Evolutionary conservation across 2,113 vertebrate species (phyloP).

Genomic region (Rhabdomys dilectus): DNA sequence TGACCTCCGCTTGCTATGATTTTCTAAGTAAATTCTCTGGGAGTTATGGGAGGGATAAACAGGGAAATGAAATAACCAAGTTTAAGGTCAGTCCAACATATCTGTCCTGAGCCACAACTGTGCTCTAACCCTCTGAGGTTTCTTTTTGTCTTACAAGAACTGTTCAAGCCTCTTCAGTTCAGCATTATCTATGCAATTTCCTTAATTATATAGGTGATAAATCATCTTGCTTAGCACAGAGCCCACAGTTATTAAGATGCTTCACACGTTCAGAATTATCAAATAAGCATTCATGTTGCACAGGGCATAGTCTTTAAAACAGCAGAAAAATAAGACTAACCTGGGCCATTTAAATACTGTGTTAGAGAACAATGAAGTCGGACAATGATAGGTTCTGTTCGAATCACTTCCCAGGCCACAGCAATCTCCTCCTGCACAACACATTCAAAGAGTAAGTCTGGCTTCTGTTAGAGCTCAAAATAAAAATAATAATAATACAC

Average conservation of each 20-base stretch:
- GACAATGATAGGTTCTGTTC: constrained; percentile 94
- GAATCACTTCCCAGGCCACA: constrained; percentile 94
- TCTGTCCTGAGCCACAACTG: neutral
- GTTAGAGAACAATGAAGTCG: constrained; percentile 95
- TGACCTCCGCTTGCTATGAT: neutral
- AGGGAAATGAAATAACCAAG: constrained; percentile 28
- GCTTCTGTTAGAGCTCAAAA: constrained; percentile 3
- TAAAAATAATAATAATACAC: neutral
- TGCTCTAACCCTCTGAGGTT: neutral
- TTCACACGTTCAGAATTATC: neutral
- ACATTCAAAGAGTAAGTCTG: constrained; percentile 67
- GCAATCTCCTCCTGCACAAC: constrained; percentile 93
- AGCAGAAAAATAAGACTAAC: constrained; percentile 82
- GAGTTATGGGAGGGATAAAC: neutral
- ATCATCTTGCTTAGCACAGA: neutral
- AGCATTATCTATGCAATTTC: neutral
- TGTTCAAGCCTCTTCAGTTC: neutral
- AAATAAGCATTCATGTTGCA: neutral
- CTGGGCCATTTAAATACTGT: constrained; percentile 95
- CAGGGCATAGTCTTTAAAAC: neutral
- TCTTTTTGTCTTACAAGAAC: neutral
- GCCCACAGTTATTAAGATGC: neutral
- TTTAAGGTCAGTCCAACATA: neutral
- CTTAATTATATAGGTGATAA: neutral
- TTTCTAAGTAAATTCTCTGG: constrained; percentile 6